A percentile compares a stretch with the other conserved stretches of the same genome.
Conservation (phyloP, 2,888 invertebrate species). For the Mesorhabditis belari region DNA sequence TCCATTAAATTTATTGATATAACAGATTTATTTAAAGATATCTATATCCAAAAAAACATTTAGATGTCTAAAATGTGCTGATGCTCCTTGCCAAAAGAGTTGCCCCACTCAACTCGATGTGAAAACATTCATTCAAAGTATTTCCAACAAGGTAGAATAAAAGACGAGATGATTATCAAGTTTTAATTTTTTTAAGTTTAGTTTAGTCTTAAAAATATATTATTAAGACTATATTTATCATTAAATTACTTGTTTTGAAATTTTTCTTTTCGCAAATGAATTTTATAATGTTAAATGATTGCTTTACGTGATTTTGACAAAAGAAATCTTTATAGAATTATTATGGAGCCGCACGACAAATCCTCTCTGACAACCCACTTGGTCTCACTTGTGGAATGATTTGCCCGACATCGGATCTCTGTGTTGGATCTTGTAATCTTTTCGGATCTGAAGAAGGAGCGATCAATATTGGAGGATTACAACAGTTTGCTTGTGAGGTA, state of each 20-base stretch:
- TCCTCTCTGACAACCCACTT: constrained; percentile 91
- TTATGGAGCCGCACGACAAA: constrained; percentile 88
- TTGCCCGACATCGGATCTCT: constrained; percentile 94
- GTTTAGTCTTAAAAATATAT: too few relatives aligned
- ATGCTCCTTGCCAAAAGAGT: constrained; percentile 70
- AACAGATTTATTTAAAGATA: background rate
- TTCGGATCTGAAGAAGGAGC: constrained; percentile 78
- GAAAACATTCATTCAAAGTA: constrained; percentile 91
- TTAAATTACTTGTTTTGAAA: too few relatives aligned
- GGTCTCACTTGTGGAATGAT: constrained; percentile 96
- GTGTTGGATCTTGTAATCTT: constrained; percentile 94
- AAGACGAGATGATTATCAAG: too few relatives aligned
- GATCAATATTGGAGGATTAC: constrained; percentile 95
- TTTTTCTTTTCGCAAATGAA: too few relatives aligned
- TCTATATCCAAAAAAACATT: too few relatives aligned
- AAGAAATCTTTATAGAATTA: constrained; percentile 68
- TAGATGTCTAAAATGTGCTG: constrained; percentile 47
- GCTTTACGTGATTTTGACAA: too few relatives aligned
- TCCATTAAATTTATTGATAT: background rate
- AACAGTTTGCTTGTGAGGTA: constrained; percentile 92
- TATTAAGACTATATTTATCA: too few relatives aligned
- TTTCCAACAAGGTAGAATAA: constrained; percentile 81
- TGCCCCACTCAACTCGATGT: constrained; percentile 96
- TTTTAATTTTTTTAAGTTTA: too few relatives aligned
- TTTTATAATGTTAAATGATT: too few relatives aligned